Evolutionary conservation across 2,797 vertebrate genomes (phyloP), one percentile per base, ranked within the genome.

Genomic region (Hylomyscus alleni): DNA sequence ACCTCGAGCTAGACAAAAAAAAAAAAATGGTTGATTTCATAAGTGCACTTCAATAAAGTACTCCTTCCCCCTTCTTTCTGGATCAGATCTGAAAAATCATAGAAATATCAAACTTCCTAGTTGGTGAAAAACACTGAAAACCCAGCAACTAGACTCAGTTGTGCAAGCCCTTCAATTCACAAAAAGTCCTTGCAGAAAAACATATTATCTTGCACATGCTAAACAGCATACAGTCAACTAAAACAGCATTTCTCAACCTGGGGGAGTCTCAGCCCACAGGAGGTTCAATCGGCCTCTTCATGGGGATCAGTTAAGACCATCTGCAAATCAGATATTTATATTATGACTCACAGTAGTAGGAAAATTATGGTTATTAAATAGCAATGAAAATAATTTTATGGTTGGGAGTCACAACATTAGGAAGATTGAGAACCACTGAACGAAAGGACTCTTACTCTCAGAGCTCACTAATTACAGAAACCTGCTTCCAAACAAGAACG

Each of bases 381-480:
- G 29, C 19, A 20, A 65, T 3, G 3, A 84, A 65, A 65, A 44
- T 65, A 22, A 84, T 50, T 34, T 65, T 84, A 47, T 65, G 82
- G 9, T 34, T 47, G 58, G 58, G 58, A 60, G 58, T 50, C 60
- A 20, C 40, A 65, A 10, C 37, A 7, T 65, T 65, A 31, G 40
- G 40, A 84, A 31, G 26, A 40, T 40, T 31, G 58, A 47, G 58
- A 47, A 47, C 15, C 58, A 62, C 81, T 62, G 81, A 44, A 44
- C 40, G 81, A 82, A 72, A 72, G 47, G 40, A 78, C 14, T 29
- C 81, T 91, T 80, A 24, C 15, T 73, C 77, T 85, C 52, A 81
- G 56, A 95, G 80, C 6, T 82, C 87, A 62, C 37, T n/a, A 92
- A 77, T 67, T 12, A 97, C 6, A 80, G 72, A 82, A 58, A 65